A percentile compares a stretch with the other conserved stretches of the same genome.
These are phyloP conservation scores for Alcis repandata DNA, from an alignment of 2,888 invertebrate species.

Conservation along the genomic window DNA sequence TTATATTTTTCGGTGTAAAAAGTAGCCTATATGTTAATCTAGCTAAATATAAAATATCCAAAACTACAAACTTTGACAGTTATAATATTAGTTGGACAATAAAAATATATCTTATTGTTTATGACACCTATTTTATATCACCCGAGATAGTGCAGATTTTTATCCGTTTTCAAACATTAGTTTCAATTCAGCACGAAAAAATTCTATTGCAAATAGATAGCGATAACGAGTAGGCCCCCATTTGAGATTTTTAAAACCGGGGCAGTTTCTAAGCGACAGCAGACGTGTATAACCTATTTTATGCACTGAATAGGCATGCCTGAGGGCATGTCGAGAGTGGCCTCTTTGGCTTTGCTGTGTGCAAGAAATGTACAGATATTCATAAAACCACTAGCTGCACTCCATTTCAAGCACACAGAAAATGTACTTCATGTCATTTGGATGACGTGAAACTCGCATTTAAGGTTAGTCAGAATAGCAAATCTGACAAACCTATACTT, in stretches of 20 bases:
- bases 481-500: not conserved
- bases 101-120: no score
- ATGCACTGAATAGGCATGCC: constrained; percentile 2
- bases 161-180: no score
- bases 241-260: not conserved
- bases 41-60: no score
- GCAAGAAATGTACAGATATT: not conserved
- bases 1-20: no score
- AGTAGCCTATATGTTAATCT: no score
- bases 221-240: not conserved
- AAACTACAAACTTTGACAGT: no score
- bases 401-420: not conserved
- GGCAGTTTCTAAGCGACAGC: not conserved
- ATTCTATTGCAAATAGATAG: not conserved
- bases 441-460: not conserved
- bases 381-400: not conserved
- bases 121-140: no score
- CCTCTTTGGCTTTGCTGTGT: not conserved
- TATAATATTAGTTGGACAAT: no score
- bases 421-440: not conserved
- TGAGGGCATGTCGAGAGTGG: not conserved
- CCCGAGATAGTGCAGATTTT: no score
- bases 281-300: constrained; percentile 2
- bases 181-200: not conserved
- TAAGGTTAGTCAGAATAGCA: not conserved